Percentiles rank a stretch among this genome's conserved stretches.
Evolutionary conservation across 2,113 vertebrate species (phyloP).

Genomic region (Ahaetulla prasina): DNA sequence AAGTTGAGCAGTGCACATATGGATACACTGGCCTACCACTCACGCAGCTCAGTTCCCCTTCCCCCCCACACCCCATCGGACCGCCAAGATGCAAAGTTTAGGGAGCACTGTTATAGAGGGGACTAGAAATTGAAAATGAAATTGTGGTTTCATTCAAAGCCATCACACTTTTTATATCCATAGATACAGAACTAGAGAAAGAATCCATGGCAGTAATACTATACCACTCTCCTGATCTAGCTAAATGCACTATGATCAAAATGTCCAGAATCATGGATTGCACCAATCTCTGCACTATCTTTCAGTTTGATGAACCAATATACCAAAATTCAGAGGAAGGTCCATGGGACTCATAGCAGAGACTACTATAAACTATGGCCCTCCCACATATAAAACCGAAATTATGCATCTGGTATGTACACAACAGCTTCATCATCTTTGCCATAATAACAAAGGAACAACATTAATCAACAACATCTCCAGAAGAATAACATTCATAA

Average conservation of each 20-base stretch:
- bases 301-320: background rate
- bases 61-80: accelerated
- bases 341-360: background rate
- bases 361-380: background rate
- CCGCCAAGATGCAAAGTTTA: background rate
- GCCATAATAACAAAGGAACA: background rate
- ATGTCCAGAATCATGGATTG: background rate
- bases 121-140: no score
- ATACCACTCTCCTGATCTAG: background rate
- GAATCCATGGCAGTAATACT: background rate
- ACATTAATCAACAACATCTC: background rate
- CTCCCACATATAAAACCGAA: background rate
- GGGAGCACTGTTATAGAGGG: background rate
- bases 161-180: background rate
- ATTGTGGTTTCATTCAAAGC: no score
- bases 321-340: background rate
- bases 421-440: background rate
- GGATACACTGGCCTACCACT: accelerated
- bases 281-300: background rate
- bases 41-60: background rate
- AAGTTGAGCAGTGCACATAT: no score
- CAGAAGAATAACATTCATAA: background rate
- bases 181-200: background rate
- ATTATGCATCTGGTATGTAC: background rate
- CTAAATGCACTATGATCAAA: background rate